phyloP scores from a whole-genome alignment of 2,113 vertebrate species.

The Grus americana region DNA sequence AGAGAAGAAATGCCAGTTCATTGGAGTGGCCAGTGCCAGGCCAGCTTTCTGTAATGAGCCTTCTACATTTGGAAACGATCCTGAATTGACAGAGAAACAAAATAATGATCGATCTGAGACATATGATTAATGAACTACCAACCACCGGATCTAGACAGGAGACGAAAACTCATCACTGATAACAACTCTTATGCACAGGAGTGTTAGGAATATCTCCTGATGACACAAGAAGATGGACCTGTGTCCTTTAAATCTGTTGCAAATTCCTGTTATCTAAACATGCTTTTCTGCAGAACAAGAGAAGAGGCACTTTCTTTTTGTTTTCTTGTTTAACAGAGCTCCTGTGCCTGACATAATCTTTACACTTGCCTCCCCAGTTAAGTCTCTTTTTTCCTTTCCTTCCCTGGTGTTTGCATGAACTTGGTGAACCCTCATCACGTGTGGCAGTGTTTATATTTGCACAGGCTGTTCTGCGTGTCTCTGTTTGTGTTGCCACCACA shows the following conservation, averaged over 20 bases:
- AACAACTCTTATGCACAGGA: neutral
- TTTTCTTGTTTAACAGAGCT: constrained; percentile 42
- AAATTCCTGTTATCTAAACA: neutral
- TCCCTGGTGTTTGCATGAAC: constrained; percentile 76
- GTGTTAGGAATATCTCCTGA: neutral
- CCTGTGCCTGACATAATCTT: constrained; percentile 58
- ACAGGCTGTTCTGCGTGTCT: constrained; percentile 70
- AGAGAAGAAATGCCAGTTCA: neutral
- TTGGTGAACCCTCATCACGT: constrained; percentile 72
- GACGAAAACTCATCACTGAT: neutral
- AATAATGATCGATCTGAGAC: neutral
- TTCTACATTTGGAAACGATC: neutral
- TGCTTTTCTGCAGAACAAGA: neutral
- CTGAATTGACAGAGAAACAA: neutral
- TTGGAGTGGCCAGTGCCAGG: neutral
- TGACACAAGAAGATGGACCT: neutral
- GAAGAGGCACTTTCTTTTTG: neutral
- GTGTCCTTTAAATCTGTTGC: neutral
- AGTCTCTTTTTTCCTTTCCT: constrained; percentile 56
- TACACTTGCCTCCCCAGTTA: constrained; percentile 54
- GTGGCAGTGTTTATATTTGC: constrained; percentile 77
- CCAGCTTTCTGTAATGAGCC: neutral
- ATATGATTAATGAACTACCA: neutral
- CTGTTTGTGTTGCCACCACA: constrained; percentile 76
- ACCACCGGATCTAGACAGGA: neutral